Evolutionary conservation across 2,888 invertebrate genomes (phyloP).

Genomic region (Caenorhabditis japonica): DNA sequence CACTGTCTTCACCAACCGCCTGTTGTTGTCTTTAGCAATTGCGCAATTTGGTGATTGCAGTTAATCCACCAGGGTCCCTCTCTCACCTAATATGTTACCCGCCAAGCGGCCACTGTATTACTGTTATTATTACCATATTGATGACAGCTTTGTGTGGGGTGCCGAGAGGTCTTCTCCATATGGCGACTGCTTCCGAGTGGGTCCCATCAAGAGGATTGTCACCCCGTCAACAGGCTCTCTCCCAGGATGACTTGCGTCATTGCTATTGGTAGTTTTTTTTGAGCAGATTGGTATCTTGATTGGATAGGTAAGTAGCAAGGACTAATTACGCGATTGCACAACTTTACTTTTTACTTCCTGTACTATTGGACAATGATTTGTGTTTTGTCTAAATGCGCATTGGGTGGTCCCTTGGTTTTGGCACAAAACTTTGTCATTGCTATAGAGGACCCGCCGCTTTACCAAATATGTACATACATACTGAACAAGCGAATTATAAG

Average conservation of each 20-base stretch:
- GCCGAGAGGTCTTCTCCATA: slow-evolving; percentile 32
- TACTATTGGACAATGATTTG: not conserved
- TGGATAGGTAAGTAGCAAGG: slow-evolving; percentile 13
- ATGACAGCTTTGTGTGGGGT: slow-evolving; percentile 29
- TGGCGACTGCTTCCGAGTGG: slow-evolving; percentile 44
- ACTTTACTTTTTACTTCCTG: slow-evolving; percentile 10
- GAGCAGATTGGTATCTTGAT: slow-evolving; percentile 22
- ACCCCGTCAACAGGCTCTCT: slow-evolving; percentile 13
- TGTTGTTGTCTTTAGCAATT: slow-evolving; percentile 31
- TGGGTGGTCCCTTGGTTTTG: too few relatives aligned
- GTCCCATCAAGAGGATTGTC: not conserved
- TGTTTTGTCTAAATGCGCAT: too few relatives aligned
- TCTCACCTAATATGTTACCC: slow-evolving; percentile 47
- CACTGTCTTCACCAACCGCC: too few relatives aligned
- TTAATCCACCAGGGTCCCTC: slow-evolving; percentile 27
- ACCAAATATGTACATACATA: slow-evolving; percentile 49
- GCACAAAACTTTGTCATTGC: too few relatives aligned
- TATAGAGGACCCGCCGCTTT: not conserved
- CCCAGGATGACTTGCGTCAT: too few relatives aligned
- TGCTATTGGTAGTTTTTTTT: too few relatives aligned
- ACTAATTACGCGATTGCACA: slow-evolving; percentile 5
- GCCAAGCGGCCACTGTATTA: slow-evolving; percentile 35
- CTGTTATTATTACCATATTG: slow-evolving; percentile 50
- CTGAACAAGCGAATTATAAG: slow-evolving; percentile 40
- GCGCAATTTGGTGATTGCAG: slow-evolving; percentile 45